These are phyloP conservation scores for Megaceryle maxima DNA, from an alignment of 2,113 vertebrate species.

Conservation along the genomic window DNA sequence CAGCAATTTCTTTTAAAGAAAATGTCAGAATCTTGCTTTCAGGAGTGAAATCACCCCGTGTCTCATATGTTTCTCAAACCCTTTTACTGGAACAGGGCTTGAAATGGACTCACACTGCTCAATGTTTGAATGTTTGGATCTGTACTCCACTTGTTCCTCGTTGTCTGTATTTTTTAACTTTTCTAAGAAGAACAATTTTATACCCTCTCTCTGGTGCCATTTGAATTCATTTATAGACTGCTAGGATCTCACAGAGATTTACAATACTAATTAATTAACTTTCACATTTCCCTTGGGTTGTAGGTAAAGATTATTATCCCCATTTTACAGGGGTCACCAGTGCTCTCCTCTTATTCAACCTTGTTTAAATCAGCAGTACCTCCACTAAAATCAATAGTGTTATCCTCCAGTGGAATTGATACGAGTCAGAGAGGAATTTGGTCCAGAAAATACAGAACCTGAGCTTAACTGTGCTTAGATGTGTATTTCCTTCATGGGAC, in stretches of 20 bases:
- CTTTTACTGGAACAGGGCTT: not conserved
- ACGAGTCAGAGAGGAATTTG: not conserved
- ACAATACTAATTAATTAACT: conserved; percentile 63
- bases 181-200: not conserved
- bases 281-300: conserved; percentile 37
- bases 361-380: conserved; percentile 50
- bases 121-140: not conserved
- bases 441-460: not conserved
- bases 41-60: not conserved
- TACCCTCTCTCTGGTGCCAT: conserved; percentile 4
- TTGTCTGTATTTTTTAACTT: conserved; percentile 18
- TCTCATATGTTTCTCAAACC: not conserved
- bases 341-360: conserved; percentile 21
- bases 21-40: conserved; percentile 20
- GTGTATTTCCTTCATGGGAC: not conserved
- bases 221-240: conserved; percentile 39
- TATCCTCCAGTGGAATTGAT: conserved; percentile 13
- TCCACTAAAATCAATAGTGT: conserved; percentile 33
- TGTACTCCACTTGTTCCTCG: not conserved
- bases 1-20: conserved; percentile 40
- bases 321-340: conserved; percentile 14
- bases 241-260: conserved; percentile 26
- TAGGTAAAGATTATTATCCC: conserved; percentile 47
- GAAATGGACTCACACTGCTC: not conserved
- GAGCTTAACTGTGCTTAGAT: not conserved